Evolutionary conservation across 2,113 vertebrate species (phyloP), one percentile per base, ranked within the genome.

Genomic region (Amblyopsis rosae): DNA sequence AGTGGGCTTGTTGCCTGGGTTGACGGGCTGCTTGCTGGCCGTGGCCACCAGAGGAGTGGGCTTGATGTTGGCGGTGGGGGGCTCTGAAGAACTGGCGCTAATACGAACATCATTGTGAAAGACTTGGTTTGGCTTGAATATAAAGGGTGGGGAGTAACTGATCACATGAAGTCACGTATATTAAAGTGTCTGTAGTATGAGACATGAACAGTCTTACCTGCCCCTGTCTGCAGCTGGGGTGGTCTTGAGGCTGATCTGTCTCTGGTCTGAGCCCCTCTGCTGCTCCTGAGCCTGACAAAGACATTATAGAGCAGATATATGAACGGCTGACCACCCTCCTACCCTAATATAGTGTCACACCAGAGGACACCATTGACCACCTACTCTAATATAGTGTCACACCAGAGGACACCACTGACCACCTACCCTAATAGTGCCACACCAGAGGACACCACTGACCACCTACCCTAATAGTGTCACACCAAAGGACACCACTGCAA

Each of bases 61-160:
- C 81, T 98, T 99, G 78, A 99, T 99, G 83, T 99, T 99, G 67
- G 97, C 97, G 69, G 97, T 99, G 49, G 98, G 98, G 41, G 98
- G 95, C 69, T 99, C 98, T 53, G 96, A 97, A 65, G 94, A 92
- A 80, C 95, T 98, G 53, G 96, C 93, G 72, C 97, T 99, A 81
- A 50, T 0, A 68, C 9, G 70, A 55, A 19, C 6, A 63, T 50
- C 41, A 53, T 19, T 0, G 58, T 4, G 59, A 59, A 67, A 59
- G 3, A 49, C 12, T 13, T 32, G 15, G 0, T 45, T 26, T 33
- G n/a, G 54, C 9, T 2, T 1, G 9, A 56, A 16, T 19, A 8
- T 56, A 32, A 8, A 59, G 33, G 3, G 13, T 59, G 7, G 6
- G 15, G 5, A 56, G 0, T 58, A 32, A 12, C 26, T 59, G 32